Base-by-base conservation (phyloP, 2,797 vertebrate species). In the Chaenodraco wilsoni region DNA sequence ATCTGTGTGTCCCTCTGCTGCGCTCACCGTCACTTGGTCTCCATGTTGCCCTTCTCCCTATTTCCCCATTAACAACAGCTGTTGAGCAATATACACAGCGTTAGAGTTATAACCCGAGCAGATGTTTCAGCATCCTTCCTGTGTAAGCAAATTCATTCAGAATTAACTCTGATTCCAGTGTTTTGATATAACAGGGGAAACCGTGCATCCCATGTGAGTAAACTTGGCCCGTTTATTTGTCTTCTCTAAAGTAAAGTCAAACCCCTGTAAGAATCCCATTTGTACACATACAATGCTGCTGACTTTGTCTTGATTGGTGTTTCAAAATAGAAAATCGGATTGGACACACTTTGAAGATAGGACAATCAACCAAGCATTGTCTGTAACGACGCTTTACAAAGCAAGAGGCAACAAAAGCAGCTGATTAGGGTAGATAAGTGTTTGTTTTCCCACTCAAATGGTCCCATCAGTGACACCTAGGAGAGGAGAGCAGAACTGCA, bases 381-480 rank as follows among this genome's bases (percentile, higher is more conserved):
- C 45, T 77, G 21, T 19, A 48, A 23, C 16, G 45, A 55, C 40
- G 27, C 27, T 27, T 27, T 40, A 27, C 10, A 62, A 72, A 65
- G 37, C 33, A 46, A 59, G 51, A 64, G 50, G 2, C 31, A 69
- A 64, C 66, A 72, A 81, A 79, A 67, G 31, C 68, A 52, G 33
- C 46, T 54, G 73, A 83, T 88, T 77, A 55, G 46, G 27, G 4
- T 12, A 33, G 68, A 23, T 65, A 37, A 68, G 45, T 23, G 16
- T 75, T 75, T 64, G n/a, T 58, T 66, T 69, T 46, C 49, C 15
- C n/a, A 51, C 31, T 49, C 70, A 19, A 75, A 51, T 6, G 58
- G 70, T 65, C 78, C 4, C 83, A 80, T 57, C 62, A 81, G 79
- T 75, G 92, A 77, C 89, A 84, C 82, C 88, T 69, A 81, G 85